Base-by-base conservation (phyloP, 2,888 invertebrate genomes). In the Temnothorax ravouxi region DNA sequence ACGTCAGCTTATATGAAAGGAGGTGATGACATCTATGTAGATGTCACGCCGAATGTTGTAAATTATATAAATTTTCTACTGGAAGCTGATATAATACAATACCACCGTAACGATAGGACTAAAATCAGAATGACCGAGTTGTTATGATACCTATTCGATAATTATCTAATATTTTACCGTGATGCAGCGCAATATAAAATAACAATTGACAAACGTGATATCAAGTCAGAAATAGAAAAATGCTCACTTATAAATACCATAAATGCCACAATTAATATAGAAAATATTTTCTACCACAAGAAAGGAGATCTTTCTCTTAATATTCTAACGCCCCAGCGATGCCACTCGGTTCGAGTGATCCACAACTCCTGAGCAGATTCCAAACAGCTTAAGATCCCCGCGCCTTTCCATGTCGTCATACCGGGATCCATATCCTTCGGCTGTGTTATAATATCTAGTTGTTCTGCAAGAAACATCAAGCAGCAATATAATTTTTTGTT, bases 281-380 rank as follows among this genome's bases (percentile, higher is more conserved):
- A 44, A 82, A 44, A 34, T 47, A 79, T 72, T 56, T 71, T 83
- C 85, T 62, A 98, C 98, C 98, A 98, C 94, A 98, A 97, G 95
- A 99, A 99, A 2, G 99, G 98, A 1, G 98, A 98, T 92, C 98
- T 96, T 95, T 99, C 99, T 91, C 99, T 96, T 83, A 99, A 95
- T 90, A 99, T 96, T 92, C 97, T 97, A 1, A 99, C 96, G 1
- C 99, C 98, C 94, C 96, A 97, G 89, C 97, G 97, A 89, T 97
- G 96, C 99, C 99, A 99, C 95, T 99, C 99, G 47, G 95, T 95
- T 84, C 97, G 96, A 80, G 96, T 96, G 61, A 99, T 98, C 99
- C 99, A 99, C 11, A 99, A 95, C 93, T 99, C 99, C 87, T 98
- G 97, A 0, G 98, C 98, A 0, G 99, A 98, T 94, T 99, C 99